Base-by-base conservation (phyloP, 2,113 vertebrate genomes). In the Gallinago undulata region DNA sequence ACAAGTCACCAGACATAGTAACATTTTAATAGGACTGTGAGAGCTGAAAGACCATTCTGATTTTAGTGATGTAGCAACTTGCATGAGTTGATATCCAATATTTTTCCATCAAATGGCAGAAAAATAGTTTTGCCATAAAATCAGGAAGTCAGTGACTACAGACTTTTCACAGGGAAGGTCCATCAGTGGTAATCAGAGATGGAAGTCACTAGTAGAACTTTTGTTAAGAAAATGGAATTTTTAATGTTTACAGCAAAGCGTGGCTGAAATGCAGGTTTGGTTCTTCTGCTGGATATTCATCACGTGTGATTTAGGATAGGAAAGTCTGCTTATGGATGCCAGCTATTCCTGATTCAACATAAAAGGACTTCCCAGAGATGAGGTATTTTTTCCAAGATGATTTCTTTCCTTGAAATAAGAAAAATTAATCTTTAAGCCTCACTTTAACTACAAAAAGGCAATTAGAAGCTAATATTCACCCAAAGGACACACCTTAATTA, bases 401-500 rank as follows among this genome's bases (percentile, higher is more conserved):
- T 64, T 92, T 92, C 82, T 79, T 19, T 83, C 59, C 16, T 86
- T 63, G 86, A 84, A 95, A 86, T 70, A 60, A 83, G 50, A 86
- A 90, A 90, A 84, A 77, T 3, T 45, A 50, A 84, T 88, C 79
- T 84, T 73, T 89, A 89, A 93, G 60, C 14, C 30, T 77, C 55
- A 47, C 7, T 96, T 73, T 89, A 94, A 83, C 43, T 68, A 76
- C 30, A 72, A 56, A 56, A 79, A 60, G 3, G 0, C 89, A 93
- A 87, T 76, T n/a, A 90, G 59, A 92, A 93, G 45, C 23, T 80
- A 81, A 59, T 83, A 57, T 45, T 94, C 33, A 89, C 30, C 51
- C 64, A 77, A 91, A 87, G 76, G 73, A 95, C 64, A 35, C 23
- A 72, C 56, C 35, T 93, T 95, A 96, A 97, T 96, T 94, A 95